phyloP scores from a whole-genome alignment of 2,113 vertebrate species.

The Notothenia rossii region DNA sequence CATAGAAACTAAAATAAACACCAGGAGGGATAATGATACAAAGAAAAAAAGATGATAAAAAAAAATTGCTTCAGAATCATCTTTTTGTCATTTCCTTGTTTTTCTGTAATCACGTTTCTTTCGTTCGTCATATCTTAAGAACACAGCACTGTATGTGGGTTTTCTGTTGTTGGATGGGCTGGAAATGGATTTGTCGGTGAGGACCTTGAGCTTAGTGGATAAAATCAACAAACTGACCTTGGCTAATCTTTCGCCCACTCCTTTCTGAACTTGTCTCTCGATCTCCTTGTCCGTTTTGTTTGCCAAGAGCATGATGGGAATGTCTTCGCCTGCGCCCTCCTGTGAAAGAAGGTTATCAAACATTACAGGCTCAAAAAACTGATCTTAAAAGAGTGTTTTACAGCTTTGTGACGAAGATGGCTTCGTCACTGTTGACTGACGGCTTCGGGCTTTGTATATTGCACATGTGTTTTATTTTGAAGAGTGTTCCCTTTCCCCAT shows the following conservation, averaged over 20 bases:
- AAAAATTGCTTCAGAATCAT: not conserved
- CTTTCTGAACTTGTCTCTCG: conserved; percentile 86
- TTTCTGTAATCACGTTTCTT: not conserved
- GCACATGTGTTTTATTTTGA: too few relatives aligned
- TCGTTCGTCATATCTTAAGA: too few relatives aligned
- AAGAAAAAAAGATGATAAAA: not conserved
- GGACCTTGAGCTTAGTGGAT: not conserved
- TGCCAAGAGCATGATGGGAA: conserved; percentile 90
- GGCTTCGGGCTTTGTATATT: too few relatives aligned
- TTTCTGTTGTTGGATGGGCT: not conserved
- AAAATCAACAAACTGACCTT: conserved; percentile 82
- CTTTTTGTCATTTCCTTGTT: not conserved
- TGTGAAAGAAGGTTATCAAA: conserved; percentile 56
- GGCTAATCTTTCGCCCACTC: conserved; percentile 87
- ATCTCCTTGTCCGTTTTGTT: conserved; percentile 92
- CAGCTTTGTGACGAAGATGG: too few relatives aligned
- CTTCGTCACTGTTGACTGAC: too few relatives aligned
- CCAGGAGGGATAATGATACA: not conserved
- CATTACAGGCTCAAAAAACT: not conserved
- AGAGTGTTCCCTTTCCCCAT: too few relatives aligned
- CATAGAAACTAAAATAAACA: conserved; percentile 9
- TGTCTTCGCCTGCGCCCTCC: conserved; percentile 88
- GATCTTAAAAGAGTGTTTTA: not conserved
- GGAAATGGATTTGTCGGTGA: not conserved
- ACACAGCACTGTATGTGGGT: too few relatives aligned